Percentiles rank a stretch among this genome's conserved stretches.
Conservation (phyloP, 2,113 vertebrate species). For the Sakesphorus luctuosus region DNA sequence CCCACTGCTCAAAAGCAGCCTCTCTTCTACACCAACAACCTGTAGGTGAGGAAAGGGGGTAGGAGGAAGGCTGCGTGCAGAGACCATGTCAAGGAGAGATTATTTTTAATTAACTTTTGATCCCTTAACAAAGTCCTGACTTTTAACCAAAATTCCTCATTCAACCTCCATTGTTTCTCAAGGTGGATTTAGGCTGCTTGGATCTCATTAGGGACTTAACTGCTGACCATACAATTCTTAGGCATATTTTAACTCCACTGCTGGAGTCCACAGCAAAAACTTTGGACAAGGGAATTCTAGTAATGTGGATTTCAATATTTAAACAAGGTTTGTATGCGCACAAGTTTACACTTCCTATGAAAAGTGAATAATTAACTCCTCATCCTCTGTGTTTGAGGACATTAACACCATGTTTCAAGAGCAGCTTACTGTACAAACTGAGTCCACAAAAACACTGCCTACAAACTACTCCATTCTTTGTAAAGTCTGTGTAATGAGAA, state of each 20-base stretch:
- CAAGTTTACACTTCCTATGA: not conserved
- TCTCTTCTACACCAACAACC: not conserved
- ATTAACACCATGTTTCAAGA: not conserved
- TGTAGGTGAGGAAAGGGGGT: not conserved
- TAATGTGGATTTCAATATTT: conserved; percentile 29
- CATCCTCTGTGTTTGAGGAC: not conserved
- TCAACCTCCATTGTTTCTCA: not conserved
- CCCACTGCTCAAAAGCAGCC: not conserved
- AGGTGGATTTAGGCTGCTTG: conserved; percentile 14
- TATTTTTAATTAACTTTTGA: conserved; percentile 46
- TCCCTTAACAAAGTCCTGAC: conserved; percentile 13
- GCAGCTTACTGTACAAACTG: not conserved
- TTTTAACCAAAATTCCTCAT: conserved; percentile 15
- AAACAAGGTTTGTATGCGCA: conserved; percentile 6
- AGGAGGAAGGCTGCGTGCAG: not conserved
- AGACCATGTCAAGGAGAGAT: not conserved
- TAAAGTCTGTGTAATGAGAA: not conserved
- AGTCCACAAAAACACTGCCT: not conserved
- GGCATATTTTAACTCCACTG: not conserved
- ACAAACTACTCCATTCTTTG: not conserved
- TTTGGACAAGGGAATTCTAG: conserved; percentile 1
- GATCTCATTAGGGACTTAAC: not conserved
- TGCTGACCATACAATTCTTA: conserved; percentile 21
- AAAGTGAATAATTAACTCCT: conserved; percentile 49
- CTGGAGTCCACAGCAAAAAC: not conserved